These are phyloP conservation scores for Sabellastarte sp. DNA, from an alignment of 2,888 invertebrate species.

Conservation along the genomic window DNA sequence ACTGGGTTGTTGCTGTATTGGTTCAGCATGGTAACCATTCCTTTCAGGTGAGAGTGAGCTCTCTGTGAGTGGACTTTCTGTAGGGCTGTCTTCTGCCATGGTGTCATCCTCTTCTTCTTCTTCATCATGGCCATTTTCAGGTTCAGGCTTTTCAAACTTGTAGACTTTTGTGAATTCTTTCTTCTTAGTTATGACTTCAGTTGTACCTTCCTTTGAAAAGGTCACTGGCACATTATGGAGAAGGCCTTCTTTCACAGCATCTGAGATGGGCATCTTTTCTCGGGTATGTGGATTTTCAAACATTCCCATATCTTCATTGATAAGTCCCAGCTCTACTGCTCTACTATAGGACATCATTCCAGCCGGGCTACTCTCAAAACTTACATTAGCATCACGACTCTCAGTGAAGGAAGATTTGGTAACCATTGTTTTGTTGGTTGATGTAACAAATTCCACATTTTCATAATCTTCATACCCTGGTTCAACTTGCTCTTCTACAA, in stretches of 20 bases:
- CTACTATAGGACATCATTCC: neutral
- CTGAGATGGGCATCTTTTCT: constrained; percentile 73
- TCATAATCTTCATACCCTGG: neutral
- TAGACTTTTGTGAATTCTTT: neutral
- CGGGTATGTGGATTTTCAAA: constrained; percentile 9
- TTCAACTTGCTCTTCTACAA: neutral
- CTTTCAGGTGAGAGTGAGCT: constrained; percentile 2
- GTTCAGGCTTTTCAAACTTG: constrained; percentile 11
- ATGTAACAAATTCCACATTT: neutral
- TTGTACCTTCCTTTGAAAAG: constrained; percentile 6
- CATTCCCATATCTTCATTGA: constrained; percentile 64
- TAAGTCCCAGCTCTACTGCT: constrained; percentile 68
- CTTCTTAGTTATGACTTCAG: constrained; percentile 12
- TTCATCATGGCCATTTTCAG: no score
- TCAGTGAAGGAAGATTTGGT: neutral
- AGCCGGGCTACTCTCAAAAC: neutral
- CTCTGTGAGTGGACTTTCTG: no score
- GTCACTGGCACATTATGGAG: constrained; percentile 15
- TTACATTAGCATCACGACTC: neutral
- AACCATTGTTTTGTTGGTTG: neutral
- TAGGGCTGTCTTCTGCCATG: no score
- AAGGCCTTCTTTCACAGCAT: constrained; percentile 23
- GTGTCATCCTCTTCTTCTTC: no score
- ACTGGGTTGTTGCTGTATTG: no score
- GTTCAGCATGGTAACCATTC: neutral